Conservation (phyloP, 2,797 vertebrate genomes). For the Echeneis naucrates region DNA sequence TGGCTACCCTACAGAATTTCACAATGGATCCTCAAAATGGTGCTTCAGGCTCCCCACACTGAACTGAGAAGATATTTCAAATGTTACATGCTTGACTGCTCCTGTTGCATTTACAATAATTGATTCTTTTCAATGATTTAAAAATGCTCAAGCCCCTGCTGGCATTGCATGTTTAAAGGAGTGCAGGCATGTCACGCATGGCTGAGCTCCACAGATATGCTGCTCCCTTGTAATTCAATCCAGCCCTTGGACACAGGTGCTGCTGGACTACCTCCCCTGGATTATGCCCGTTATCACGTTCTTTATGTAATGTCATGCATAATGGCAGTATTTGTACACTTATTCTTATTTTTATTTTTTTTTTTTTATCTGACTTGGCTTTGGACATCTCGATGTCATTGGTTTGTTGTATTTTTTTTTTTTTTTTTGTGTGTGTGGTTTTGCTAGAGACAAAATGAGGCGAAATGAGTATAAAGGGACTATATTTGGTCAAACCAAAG, state of each 20-base stretch:
- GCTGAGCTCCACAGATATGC: slow-evolving; percentile 76
- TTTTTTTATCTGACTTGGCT: slow-evolving; percentile 10
- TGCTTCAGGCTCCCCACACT: slow-evolving; percentile 73
- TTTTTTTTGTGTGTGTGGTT: too few relatives aligned
- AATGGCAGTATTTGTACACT: slow-evolving; percentile 31
- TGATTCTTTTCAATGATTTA: slow-evolving; percentile 88
- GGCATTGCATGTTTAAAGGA: slow-evolving; percentile 81
- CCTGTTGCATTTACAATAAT: slow-evolving; percentile 87
- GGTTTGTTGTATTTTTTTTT: background rate
- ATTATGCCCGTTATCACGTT: slow-evolving; percentile 48
- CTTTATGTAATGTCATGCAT: slow-evolving; percentile 51
- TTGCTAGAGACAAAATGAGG: background rate
- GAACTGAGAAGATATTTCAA: slow-evolving; percentile 83
- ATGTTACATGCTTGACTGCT: slow-evolving; percentile 86
- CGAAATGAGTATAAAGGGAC: background rate
- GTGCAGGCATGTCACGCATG: slow-evolving; percentile 80
- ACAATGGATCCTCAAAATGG: slow-evolving; percentile 76
- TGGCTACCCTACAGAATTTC: slow-evolving; percentile 59
- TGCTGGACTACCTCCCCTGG: slow-evolving; percentile 52
- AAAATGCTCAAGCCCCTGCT: slow-evolving; percentile 73
- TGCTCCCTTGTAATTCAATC: slow-evolving; percentile 79
- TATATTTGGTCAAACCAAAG: background rate
- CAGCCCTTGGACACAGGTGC: slow-evolving; percentile 73
- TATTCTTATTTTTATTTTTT: background rate
- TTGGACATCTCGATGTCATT: slow-evolving; percentile 8